Conservation (phyloP, 2,113 vertebrate species). For the Eclectus roratus region DNA sequence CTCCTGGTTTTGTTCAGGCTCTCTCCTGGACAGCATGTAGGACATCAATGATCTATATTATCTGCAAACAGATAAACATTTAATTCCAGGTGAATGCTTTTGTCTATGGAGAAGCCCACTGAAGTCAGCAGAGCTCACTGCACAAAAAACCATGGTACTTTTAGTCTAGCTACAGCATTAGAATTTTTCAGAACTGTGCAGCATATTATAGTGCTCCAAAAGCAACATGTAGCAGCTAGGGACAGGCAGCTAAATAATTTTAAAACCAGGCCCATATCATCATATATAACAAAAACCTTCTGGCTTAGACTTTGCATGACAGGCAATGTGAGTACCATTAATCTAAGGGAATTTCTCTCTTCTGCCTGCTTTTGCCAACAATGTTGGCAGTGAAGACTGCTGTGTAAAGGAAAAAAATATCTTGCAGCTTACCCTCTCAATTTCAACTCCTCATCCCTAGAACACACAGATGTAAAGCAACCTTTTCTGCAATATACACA, state of each 20-base stretch:
- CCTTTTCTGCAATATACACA: background rate
- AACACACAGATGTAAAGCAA: conserved; percentile 8
- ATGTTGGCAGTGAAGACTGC: background rate
- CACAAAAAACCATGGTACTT: background rate
- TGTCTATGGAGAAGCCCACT: background rate
- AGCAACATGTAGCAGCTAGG: background rate
- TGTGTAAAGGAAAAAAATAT: background rate
- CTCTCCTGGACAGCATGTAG: background rate
- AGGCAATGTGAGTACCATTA: background rate
- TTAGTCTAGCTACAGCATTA: background rate
- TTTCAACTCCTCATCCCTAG: background rate
- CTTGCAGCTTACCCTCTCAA: background rate
- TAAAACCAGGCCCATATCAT: background rate
- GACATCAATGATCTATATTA: background rate
- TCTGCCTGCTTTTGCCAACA: background rate
- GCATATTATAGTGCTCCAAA: background rate
- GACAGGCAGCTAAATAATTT: background rate
- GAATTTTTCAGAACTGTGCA: background rate
- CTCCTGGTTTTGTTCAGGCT: background rate
- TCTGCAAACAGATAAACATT: background rate
- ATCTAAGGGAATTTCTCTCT: background rate
- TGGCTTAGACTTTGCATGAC: background rate
- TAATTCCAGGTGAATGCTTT: background rate
- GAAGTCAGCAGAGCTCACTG: background rate
- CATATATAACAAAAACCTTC: background rate